A percentile compares a stretch with the other conserved stretches of the same genome.
Conservation (phyloP, 2,888 invertebrate genomes). For the Phalera bucephala region DNA sequence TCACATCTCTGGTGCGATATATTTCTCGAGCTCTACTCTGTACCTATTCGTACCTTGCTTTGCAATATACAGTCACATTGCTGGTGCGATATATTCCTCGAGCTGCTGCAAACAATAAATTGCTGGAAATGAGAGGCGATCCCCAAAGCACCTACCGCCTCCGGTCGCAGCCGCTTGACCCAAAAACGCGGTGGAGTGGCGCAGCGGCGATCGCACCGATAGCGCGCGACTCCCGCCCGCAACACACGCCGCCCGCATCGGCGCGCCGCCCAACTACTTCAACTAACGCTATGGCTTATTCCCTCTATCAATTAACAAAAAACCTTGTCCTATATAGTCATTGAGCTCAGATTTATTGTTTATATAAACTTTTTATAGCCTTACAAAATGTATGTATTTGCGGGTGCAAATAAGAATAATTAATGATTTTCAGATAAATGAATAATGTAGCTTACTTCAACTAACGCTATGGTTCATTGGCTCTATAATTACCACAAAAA, state of each 20-base stretch:
- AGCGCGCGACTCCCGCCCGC: constrained; percentile 46
- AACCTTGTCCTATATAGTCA: constrained; percentile 4
- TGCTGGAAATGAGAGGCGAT: constrained; percentile 42
- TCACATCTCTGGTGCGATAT: no score
- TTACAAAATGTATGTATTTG: background rate
- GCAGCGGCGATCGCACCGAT: constrained; percentile 63
- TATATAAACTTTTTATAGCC: no score
- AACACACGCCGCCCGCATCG: constrained; percentile 9
- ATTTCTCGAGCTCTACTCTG: no score
- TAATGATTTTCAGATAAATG: no score
- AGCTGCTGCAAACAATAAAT: constrained; percentile 39
- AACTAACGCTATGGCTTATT: background rate
- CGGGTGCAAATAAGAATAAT: no score
- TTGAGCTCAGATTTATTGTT: no score
- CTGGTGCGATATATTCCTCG: no score
- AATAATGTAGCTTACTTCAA: no score
- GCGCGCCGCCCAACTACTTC: constrained; percentile 10
- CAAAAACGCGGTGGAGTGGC: constrained; percentile 61
- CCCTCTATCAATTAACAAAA: constrained; percentile 24
- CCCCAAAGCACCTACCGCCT: constrained; percentile 40
- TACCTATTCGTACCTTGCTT: no score
- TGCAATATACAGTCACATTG: no score
- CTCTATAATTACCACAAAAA: no score
- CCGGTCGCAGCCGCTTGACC: constrained; percentile 70
- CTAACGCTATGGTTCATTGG: no score